Percentiles rank a stretch among this genome's conserved stretches.
These are phyloP conservation scores for Scrobipalpa atriplicella DNA, from an alignment of 2,888 invertebrate species.

Conservation along the genomic window DNA sequence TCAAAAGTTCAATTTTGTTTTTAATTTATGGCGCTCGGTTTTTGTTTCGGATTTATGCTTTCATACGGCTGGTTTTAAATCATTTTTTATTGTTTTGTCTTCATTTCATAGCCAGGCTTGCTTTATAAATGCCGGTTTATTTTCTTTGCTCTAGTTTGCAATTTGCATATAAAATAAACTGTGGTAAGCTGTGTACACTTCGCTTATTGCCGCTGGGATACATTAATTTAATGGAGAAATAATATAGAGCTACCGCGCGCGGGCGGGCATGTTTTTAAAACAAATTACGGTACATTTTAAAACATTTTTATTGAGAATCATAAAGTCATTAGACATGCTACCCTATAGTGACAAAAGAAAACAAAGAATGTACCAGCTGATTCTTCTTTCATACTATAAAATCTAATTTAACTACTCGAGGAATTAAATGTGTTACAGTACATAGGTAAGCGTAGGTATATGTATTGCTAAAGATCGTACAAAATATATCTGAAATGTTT, in stretches of 20 bases:
- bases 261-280: slow-evolving; percentile 13
- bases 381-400: too few relatives aligned
- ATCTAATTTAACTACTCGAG: too few relatives aligned
- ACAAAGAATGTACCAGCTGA: too few relatives aligned
- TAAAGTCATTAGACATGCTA: slow-evolving; percentile 7
- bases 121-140: background rate
- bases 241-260: background rate
- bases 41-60: slow-evolving; percentile 49
- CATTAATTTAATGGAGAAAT: slow-evolving; percentile 6
- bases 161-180: slow-evolving; percentile 9
- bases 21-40: slow-evolving; percentile 14
- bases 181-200: slow-evolving; percentile 7
- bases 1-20: background rate
- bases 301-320: slow-evolving; percentile 12
- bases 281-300: slow-evolving; percentile 8
- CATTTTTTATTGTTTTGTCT: slow-evolving; percentile 13
- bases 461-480: too few relatives aligned
- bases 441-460: too few relatives aligned
- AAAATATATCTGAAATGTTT: too few relatives aligned
- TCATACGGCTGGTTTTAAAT: slow-evolving; percentile 45
- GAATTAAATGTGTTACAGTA: too few relatives aligned
- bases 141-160: slow-evolving; percentile 16
- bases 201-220: slow-evolving; percentile 11
- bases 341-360: too few relatives aligned
- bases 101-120: slow-evolving; percentile 28